Evolutionary conservation across 1,140 invertebrate species (phyloP), one percentile per base, ranked within the genome.

Genomic region (Brachystomella parvula): DNA sequence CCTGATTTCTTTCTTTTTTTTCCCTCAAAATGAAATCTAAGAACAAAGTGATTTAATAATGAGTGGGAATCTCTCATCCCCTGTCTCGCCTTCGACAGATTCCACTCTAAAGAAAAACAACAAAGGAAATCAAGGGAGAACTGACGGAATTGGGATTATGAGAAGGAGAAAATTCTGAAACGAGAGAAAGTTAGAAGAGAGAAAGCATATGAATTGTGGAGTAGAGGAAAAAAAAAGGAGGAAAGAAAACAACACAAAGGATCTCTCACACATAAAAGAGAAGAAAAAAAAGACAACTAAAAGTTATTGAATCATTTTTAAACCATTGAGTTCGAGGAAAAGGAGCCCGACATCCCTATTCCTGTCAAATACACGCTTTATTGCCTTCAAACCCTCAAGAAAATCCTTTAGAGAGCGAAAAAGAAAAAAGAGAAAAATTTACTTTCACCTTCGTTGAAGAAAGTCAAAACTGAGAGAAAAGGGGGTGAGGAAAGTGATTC

Each of bases 291-390:
- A 66, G 63, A 64, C 66, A 71, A 68, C 65, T 64, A 68, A 71
- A 71, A 71, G 70, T 71, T 71, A 71, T 71, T 71, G 70, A 71
- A 71, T 71, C 70, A 71, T 68, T 71, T 71, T 71, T 68, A 71
- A 71, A 71, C 66, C 66, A 71, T 68, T 71, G 70, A 71, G 63
- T 71, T 65, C 47, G 21, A 57, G 26, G 24, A 49, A 47, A 47
- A 56, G 63, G 60, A 64, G 56, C 59, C 65, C 64, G 61, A 71
- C 62, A 65, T 65, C 69, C 39, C 61, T 67, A 70, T 66, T 56
- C 65, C 65, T 71, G 69, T 71, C 69, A 71, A 71, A 68, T 68
- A 67, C 65, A 71, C 66, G 64, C 69, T 71, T 71, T 71, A 71
- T 71, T 71, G 69, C 65, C 66, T 71, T 67, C 65, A 65, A 71